Conservation (phyloP, 2,888 invertebrate species). For the Synanthedon myopaeformis region DNA sequence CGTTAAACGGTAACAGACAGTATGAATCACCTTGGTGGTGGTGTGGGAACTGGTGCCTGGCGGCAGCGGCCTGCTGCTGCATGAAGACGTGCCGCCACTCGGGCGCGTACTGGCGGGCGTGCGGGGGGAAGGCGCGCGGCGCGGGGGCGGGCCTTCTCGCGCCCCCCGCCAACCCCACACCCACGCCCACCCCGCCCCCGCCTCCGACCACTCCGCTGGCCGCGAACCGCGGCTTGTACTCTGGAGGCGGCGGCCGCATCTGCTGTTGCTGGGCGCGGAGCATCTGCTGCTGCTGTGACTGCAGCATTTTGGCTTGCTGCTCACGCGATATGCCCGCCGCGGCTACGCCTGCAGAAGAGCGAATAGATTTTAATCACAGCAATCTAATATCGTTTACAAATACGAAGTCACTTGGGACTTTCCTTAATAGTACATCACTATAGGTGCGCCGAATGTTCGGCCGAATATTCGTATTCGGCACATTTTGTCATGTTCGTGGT, state of each 20-base stretch:
- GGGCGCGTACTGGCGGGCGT: conserved; percentile 49
- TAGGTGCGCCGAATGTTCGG: no score
- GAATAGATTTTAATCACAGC: no score
- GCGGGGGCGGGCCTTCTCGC: conserved; percentile 25
- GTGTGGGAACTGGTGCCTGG: conserved; percentile 54
- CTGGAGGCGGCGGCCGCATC: conserved; percentile 84
- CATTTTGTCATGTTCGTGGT: no score
- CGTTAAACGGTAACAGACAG: no score
- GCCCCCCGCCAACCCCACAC: conserved; percentile 20
- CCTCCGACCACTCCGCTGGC: conserved; percentile 39
- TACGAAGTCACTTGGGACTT: neutral
- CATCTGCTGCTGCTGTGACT: conserved; percentile 77
- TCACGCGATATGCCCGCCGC: conserved; percentile 66
- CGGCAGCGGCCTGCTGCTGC: conserved; percentile 64
- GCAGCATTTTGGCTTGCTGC: conserved; percentile 76
- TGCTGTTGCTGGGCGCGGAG: conserved; percentile 67
- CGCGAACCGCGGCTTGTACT: conserved; percentile 80
- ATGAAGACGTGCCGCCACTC: conserved; percentile 69
- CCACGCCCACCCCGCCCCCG: conserved; percentile 9
- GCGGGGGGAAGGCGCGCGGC: conserved; percentile 39
- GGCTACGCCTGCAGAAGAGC: conserved; percentile 33
- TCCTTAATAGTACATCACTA: no score
- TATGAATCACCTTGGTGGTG: conserved; percentile 50
- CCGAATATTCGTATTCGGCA: no score
- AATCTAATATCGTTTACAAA: no score